Conservation (phyloP, 2,888 invertebrate species). For the Acheta domesticus region DNA sequence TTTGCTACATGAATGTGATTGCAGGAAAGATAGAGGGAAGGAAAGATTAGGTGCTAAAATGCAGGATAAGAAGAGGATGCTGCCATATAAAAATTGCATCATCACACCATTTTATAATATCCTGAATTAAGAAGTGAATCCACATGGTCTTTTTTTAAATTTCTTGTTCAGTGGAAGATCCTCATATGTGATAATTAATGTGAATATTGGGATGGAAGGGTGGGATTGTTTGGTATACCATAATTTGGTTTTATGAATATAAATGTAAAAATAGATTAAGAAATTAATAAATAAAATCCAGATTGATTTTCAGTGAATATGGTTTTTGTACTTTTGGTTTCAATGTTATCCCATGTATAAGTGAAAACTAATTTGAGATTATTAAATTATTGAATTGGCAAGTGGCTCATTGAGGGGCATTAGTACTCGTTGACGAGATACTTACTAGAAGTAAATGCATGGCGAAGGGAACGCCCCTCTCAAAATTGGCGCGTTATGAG, state of each 20-base stretch:
- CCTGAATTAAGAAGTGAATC: neutral
- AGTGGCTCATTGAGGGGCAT: neutral
- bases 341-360: neutral
- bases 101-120: neutral
- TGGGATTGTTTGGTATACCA: neutral
- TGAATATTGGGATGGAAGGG: neutral
- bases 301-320: neutral
- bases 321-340: neutral
- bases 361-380: neutral
- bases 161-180: too few relatives aligned
- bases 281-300: too few relatives aligned
- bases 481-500: neutral
- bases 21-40: neutral
- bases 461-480: neutral
- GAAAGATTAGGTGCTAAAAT: neutral
- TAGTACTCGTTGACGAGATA: neutral
- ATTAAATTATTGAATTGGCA: neutral
- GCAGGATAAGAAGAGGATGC: constrained; percentile 9
- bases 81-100: neutral
- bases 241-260: too few relatives aligned
- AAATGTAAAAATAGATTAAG: too few relatives aligned
- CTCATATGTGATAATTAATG: neutral
- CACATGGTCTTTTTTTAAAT: neutral
- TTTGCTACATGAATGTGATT: constrained; percentile 10
- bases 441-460: neutral